phyloP scores from a whole-genome alignment of 92 coral and sea anemone species.

The Palythoa caribaeorum region DNA sequence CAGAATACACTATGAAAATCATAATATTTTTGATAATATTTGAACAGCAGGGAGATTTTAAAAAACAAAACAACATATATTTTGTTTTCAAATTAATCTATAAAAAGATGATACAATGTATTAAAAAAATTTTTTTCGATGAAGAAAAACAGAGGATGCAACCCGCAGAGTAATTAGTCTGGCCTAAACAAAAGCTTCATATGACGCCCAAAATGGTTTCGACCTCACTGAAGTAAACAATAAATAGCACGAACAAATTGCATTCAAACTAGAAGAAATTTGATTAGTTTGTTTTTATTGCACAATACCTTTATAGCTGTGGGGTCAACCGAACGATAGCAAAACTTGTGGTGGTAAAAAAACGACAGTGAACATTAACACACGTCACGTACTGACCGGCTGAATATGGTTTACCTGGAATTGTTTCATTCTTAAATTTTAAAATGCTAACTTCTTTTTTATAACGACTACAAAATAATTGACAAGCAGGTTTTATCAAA shows the following conservation, averaged over 20 bases:
- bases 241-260: neutral
- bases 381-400: neutral
- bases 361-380: neutral
- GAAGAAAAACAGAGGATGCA: neutral
- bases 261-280: neutral
- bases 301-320: neutral
- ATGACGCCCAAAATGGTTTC: neutral
- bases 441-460: too few relatives aligned
- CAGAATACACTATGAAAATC: neutral
- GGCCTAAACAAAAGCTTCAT: neutral
- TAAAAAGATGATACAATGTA: neutral
- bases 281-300: neutral
- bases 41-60: neutral
- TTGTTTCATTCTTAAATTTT: too few relatives aligned
- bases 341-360: neutral
- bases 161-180: neutral
- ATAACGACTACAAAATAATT: neutral
- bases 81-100: neutral
- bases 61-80: neutral
- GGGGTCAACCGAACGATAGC: neutral
- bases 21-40: neutral
- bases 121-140: neutral
- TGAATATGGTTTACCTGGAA: too few relatives aligned
- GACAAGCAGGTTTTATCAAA: neutral
- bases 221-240: neutral